Percentiles rank a stretch among this genome's conserved stretches.
These are phyloP conservation scores for Anolis sagrei DNA, from an alignment of 2,113 vertebrate species.

Conservation along the genomic window DNA sequence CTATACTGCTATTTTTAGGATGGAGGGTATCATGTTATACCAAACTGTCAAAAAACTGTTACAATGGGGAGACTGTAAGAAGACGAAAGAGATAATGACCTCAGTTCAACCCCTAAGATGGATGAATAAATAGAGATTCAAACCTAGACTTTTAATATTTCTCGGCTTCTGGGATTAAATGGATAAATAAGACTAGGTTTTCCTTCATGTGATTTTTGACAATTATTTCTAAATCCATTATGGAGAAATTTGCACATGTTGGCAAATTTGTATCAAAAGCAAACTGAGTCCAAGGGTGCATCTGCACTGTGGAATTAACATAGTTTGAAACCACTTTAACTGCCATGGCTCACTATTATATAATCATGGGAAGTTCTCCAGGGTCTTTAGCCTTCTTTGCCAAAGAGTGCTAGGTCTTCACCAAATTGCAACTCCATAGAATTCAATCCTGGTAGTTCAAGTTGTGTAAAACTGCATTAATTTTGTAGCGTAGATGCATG, in stretches of 20 bases:
- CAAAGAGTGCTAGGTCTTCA: too few species aligned
- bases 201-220: background rate
- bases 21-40: background rate
- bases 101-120: background rate
- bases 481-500: too few species aligned
- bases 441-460: too few species aligned
- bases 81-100: background rate
- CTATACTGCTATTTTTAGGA: background rate
- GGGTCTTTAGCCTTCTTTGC: too few species aligned
- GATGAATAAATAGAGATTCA: background rate
- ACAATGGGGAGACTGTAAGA: background rate
- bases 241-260: background rate
- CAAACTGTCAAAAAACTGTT: background rate
- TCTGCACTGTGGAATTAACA: too few species aligned
- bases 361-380: background rate
- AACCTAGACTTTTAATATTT: background rate
- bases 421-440: too few species aligned
- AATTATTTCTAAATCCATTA: background rate
- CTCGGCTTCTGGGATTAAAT: background rate
- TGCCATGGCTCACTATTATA: too few species aligned
- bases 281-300: background rate
- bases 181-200: background rate
- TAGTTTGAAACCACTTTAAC: too few species aligned
- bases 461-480: too few species aligned
- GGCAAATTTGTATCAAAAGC: background rate